Percentiles rank a stretch among this genome's conserved stretches.
Conservation (phyloP, 2,113 vertebrate species). For the Dasyornis broadbenti region DNA sequence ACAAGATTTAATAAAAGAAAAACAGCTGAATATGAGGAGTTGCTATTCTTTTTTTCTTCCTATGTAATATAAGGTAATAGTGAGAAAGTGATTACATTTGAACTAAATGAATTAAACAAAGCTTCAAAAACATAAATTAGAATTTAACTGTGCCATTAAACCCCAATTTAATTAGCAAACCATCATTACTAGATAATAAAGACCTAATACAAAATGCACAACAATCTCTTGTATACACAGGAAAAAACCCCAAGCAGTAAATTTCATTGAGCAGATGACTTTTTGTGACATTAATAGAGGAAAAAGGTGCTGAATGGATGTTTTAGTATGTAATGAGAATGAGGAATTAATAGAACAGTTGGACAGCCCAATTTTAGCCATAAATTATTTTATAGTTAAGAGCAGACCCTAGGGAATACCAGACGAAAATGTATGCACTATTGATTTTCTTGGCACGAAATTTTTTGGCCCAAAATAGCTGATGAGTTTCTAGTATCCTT, state of each 20-base stretch:
- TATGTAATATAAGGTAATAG: constrained; percentile 63
- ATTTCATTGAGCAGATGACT: constrained; percentile 72
- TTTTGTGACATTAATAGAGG: constrained; percentile 68
- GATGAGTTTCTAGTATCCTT: neutral
- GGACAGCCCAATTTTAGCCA: constrained; percentile 40
- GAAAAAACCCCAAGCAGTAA: constrained; percentile 65
- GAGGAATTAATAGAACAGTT: constrained; percentile 58
- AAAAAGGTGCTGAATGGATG: constrained; percentile 69
- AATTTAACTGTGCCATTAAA: constrained; percentile 79
- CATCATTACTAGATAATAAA: constrained; percentile 79
- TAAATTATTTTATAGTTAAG: constrained; percentile 53
- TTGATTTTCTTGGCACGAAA: neutral
- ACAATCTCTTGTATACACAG: constrained; percentile 66
- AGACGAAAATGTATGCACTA: neutral
- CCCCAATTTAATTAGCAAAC: constrained; percentile 77
- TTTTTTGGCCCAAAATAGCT: neutral
- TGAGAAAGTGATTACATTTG: constrained; percentile 71
- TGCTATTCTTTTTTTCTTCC: constrained; percentile 53
- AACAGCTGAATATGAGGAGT: constrained; percentile 18
- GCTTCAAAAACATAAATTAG: constrained; percentile 81
- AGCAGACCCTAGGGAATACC: constrained; percentile 1
- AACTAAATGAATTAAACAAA: constrained; percentile 78
- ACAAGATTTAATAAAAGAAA: constrained; percentile 65
- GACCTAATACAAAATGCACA: constrained; percentile 69
- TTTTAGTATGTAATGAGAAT: constrained; percentile 65